A percentile compares a stretch with the other conserved stretches of the same genome.
Conservation (phyloP, 2,113 vertebrate genomes). For the Pungitius pungitius region DNA sequence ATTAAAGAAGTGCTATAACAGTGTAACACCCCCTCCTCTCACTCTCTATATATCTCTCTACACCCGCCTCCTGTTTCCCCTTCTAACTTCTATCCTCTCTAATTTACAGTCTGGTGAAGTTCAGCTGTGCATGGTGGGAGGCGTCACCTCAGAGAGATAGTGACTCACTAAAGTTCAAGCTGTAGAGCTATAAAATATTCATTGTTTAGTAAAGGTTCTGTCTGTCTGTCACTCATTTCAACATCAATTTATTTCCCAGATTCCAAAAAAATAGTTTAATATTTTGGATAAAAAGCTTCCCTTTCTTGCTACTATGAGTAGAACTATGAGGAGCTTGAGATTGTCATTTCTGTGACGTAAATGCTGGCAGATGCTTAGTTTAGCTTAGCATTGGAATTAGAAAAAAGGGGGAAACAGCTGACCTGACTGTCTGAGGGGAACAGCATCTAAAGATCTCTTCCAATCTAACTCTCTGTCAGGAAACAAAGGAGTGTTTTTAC, state of each 20-base stretch:
- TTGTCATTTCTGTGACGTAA: neutral
- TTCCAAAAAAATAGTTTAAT: conserved; percentile 5
- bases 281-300: conserved; percentile 1
- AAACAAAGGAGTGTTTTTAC: neutral
- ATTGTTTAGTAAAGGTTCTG: conserved; percentile 62
- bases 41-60: conserved; percentile 49
- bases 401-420: conserved; percentile 7
- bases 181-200: conserved; percentile 65
- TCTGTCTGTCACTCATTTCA: conserved; percentile 46
- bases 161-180: conserved; percentile 75
- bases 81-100: conserved; percentile 63
- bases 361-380: neutral
- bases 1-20: conserved; percentile 51
- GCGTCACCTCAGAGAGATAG: conserved; percentile 65
- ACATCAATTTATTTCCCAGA: neutral
- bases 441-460: neutral
- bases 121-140: conserved; percentile 70
- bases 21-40: conserved; percentile 37
- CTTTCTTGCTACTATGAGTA: too few species aligned
- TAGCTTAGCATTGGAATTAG: conserved; percentile 5
- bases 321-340: neutral
- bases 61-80: conserved; percentile 65
- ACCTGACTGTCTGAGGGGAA: neutral
- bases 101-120: conserved; percentile 72
- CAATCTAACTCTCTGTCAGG: neutral